Base-by-base conservation (phyloP, 2,797 vertebrate genomes). In the Sebastes aleutianus region DNA sequence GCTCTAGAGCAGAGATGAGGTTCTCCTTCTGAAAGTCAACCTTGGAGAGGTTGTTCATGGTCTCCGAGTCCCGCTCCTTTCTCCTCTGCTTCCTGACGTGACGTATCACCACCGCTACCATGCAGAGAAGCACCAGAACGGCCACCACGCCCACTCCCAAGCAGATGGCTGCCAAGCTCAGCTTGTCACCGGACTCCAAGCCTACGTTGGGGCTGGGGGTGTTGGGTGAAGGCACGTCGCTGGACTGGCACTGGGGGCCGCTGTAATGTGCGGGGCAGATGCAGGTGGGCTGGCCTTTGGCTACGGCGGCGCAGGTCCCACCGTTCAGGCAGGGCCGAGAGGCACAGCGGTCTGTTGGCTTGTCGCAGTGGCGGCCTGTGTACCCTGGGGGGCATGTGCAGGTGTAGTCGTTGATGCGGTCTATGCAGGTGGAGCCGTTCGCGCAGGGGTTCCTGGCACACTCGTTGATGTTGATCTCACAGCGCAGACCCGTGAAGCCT, bases 1-100 rank as follows among this genome's bases (percentile, higher is more conserved):
- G 95, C 88, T 99, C 98, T 26, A 97, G 94, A 1, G 97, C 95
- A 6, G 98, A 97, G 87, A 99, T 97, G 80, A 99, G 96, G 91
- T 99, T 99, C 93, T 98, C 98, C 88, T 96, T 98, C 94, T 99
- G 99, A 88, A 97, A 97, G 89, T 99, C 96, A 1, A 95, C 85
- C 83, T 93, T 94, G 69, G 93, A 97, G 75, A 97, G 86, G 92
- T 99, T 99, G 96, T 99, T 99, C 97, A 99, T 99, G 14, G 97
- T 95, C 85, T 98, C 96, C 3, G 95, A 93, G 83, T 94, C 92
- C n/a, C 93, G 95, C 12, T 97, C 95, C 4, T 79, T 76, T 29
- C 70, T 80, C 0, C 96, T 96, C 75, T 96, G 96, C 84, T 96
- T 97, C 88, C 92, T 97, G 78, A 97, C 87, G 88, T 97, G 97